Percentiles rank a stretch among this genome's conserved stretches.
These are phyloP conservation scores for Trachelus iudaicus DNA, from an alignment of 2,888 invertebrate species.

Conservation along the genomic window DNA sequence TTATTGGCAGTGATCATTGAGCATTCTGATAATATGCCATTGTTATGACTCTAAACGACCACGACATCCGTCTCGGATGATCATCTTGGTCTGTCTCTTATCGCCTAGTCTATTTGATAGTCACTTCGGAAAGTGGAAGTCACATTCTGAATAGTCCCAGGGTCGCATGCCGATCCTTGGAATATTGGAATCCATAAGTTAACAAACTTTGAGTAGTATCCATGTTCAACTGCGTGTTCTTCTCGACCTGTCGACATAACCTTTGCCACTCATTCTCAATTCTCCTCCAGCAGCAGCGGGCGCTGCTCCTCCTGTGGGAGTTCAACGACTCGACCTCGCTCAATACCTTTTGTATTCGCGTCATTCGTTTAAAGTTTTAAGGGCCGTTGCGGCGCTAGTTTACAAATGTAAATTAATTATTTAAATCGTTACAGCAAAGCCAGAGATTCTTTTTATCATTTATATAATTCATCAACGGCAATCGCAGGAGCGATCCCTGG, in stretches of 20 bases:
- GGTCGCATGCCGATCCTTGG: neutral
- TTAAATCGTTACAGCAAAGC: neutral
- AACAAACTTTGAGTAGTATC: neutral
- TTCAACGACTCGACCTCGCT: neutral
- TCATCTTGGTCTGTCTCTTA: neutral
- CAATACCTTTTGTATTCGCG: neutral
- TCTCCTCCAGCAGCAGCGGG: neutral
- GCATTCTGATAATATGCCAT: neutral
- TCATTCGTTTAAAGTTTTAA: constrained; percentile 1
- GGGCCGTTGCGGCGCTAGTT: neutral
- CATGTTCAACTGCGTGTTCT: neutral
- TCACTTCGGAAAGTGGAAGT: neutral
- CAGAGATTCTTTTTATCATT: neutral
- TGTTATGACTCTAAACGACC: neutral
- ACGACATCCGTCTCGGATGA: neutral
- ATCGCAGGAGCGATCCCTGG: neutral
- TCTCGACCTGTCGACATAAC: neutral
- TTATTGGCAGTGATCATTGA: neutral
- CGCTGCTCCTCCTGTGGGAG: neutral
- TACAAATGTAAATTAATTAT: neutral
- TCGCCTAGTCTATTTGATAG: neutral
- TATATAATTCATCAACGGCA: neutral
- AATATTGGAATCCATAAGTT: neutral
- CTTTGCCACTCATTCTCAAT: neutral
- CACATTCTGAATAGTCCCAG: neutral